Percentiles rank a stretch among this genome's conserved stretches.
Evolutionary conservation across 2,888 invertebrate genomes (phyloP).

Genomic region (Diplazon laetatorius): DNA sequence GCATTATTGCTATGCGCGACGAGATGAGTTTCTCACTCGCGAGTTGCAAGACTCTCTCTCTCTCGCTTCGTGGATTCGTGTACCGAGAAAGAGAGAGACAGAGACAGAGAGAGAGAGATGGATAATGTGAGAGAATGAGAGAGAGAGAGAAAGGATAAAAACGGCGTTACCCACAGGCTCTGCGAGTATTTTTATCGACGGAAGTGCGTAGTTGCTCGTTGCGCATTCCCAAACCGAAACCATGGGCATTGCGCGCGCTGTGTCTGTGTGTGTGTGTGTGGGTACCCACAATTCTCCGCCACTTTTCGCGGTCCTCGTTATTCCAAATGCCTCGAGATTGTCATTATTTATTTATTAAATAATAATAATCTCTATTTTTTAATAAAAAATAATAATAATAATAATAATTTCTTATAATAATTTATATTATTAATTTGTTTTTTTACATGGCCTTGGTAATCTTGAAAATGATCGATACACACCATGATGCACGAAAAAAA

Average conservation of each 20-base stretch:
- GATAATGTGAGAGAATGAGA: constrained; percentile 44
- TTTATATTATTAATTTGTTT: too few relatives aligned
- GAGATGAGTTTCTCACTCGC: neutral
- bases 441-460: too few relatives aligned
- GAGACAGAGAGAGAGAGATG: constrained; percentile 29
- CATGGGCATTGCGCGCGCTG: too few relatives aligned
- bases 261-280: too few relatives aligned
- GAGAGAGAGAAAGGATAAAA: constrained; percentile 24
- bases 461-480: too few relatives aligned
- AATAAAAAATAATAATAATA: neutral
- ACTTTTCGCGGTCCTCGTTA: too few relatives aligned
- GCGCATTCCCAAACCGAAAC: constrained; percentile 74
- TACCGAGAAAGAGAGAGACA: constrained; percentile 62
- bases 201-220: constrained; percentile 81
- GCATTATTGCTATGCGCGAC: constrained; percentile 37
- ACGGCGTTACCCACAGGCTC: constrained; percentile 71
- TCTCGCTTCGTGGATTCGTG: constrained; percentile 49
- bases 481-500: too few relatives aligned
- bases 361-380: neutral
- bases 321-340: neutral
- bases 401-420: neutral
- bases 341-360: too few relatives aligned
- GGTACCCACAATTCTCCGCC: too few relatives aligned
- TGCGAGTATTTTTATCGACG: constrained; percentile 81
- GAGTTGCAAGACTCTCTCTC: too few relatives aligned